A percentile compares a stretch with the other conserved stretches of the same genome.
phyloP scores from a whole-genome alignment of 2,888 invertebrate species.

The Campoplex nolae region DNA sequence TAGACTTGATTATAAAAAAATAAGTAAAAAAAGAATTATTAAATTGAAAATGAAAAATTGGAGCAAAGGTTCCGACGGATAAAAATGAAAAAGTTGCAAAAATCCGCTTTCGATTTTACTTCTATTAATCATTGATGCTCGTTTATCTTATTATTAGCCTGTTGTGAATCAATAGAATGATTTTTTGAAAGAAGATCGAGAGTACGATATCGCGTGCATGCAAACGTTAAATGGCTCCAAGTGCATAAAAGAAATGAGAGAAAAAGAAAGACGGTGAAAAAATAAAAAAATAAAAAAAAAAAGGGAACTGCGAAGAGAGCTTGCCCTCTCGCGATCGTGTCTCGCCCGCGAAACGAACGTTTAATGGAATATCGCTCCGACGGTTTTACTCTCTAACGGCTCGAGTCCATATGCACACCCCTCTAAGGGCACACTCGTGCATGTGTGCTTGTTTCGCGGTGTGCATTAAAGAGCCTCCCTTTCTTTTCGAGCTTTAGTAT shows the following conservation, averaged over 20 bases:
- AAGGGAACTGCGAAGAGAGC: constrained; percentile 10
- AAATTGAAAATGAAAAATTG: neutral
- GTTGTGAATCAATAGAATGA: constrained; percentile 9
- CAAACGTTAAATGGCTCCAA: constrained; percentile 43
- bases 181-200: constrained; percentile 24
- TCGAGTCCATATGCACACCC: constrained; percentile 25
- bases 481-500: constrained; percentile 77
- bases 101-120: neutral
- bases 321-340: constrained; percentile 50
- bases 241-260: constrained; percentile 1
- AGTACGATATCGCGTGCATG: constrained; percentile 45
- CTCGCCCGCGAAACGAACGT: constrained; percentile 72
- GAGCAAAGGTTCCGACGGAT: neutral
- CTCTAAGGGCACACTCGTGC: constrained; percentile 21
- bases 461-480: constrained; percentile 68
- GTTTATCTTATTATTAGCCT: constrained; percentile 8
- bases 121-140: neutral
- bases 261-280: neutral
- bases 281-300: constrained; percentile 1
- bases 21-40: neutral
- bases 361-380: constrained; percentile 74
- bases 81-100: neutral
- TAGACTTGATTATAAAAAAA: too few relatives aligned
- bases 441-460: constrained; percentile 69
- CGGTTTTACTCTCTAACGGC: constrained; percentile 55